These are phyloP conservation scores for Pristionchus pacificus DNA, from an alignment of 1,140 invertebrate species.

Conservation along the genomic window DNA sequence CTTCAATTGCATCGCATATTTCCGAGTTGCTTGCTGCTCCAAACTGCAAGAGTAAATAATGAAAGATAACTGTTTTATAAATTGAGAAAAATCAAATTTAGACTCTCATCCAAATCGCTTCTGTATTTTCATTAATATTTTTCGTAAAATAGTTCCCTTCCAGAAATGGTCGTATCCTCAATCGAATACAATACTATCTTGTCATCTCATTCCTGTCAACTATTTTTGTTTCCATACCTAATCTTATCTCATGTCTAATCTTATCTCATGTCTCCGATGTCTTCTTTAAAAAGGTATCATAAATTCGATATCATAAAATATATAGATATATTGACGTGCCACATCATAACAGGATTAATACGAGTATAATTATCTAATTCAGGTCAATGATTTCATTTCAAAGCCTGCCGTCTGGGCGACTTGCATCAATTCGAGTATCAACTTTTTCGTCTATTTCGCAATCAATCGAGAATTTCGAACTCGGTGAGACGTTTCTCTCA, in stretches of 20 bases:
- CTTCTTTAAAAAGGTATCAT: background rate
- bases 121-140: background rate
- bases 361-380: slow-evolving; percentile 4
- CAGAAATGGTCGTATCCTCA: background rate
- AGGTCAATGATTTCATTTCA: slow-evolving; percentile 13
- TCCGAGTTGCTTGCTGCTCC: too few relatives aligned
- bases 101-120: too few relatives aligned
- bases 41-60: too few relatives aligned
- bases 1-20: background rate
- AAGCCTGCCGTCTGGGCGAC: background rate
- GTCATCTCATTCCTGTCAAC: slow-evolving; percentile 27
- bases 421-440: slow-evolving; percentile 23
- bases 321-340: background rate
- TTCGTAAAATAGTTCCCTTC: background rate
- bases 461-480: slow-evolving; percentile 26
- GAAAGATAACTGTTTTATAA: too few relatives aligned
- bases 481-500: background rate
- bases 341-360: too few relatives aligned
- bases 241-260: slow-evolving; percentile 22
- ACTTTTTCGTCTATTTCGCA: slow-evolving; percentile 28
- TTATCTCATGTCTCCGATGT: background rate
- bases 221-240: slow-evolving; percentile 25
- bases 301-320: background rate
- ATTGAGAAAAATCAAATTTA: too few relatives aligned
- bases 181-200: slow-evolving; percentile 18